phyloP scores from a whole-genome alignment of 2,888 invertebrate species.

The Leptarthrus brevirostris region DNA sequence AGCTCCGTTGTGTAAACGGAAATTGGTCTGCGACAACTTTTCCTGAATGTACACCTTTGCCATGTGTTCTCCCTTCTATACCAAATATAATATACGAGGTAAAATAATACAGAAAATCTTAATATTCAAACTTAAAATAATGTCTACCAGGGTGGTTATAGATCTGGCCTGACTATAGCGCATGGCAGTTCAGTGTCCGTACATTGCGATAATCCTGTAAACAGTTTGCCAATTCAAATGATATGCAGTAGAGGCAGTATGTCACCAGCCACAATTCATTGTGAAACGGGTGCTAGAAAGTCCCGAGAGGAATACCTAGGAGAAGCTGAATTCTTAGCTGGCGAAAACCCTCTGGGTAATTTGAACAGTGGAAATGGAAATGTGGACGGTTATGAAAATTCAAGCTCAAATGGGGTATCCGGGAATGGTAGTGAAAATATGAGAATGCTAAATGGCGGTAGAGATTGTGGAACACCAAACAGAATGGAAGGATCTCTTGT shows the following conservation, averaged over 20 bases:
- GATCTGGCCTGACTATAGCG: constrained; percentile 82
- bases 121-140: background rate
- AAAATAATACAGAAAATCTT: constrained; percentile 34
- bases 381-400: constrained; percentile 42
- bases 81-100: constrained; percentile 64
- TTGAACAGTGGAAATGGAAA: constrained; percentile 42
- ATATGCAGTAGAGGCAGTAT: constrained; percentile 63
- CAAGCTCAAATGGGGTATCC: background rate
- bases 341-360: constrained; percentile 55
- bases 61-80: constrained; percentile 64
- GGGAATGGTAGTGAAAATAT: constrained; percentile 58
- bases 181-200: constrained; percentile 83
- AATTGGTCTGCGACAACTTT: constrained; percentile 82
- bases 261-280: constrained; percentile 63
- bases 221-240: constrained; percentile 68
- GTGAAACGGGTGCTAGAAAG: constrained; percentile 63
- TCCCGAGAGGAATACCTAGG: constrained; percentile 62
- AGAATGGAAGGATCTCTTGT: constrained; percentile 83
- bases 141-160: constrained; percentile 76
- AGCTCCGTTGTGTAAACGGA: constrained; percentile 82
- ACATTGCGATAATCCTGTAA: constrained; percentile 72
- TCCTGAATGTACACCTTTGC: constrained; percentile 80
- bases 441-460: constrained; percentile 56
- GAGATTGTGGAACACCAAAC: constrained; percentile 64
- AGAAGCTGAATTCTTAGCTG: constrained; percentile 55